A percentile compares a stretch with the other conserved stretches of the same genome.
These are phyloP conservation scores for Urocyon cinereoargenteus DNA, from an alignment of 2,797 vertebrate species.

Conservation along the genomic window DNA sequence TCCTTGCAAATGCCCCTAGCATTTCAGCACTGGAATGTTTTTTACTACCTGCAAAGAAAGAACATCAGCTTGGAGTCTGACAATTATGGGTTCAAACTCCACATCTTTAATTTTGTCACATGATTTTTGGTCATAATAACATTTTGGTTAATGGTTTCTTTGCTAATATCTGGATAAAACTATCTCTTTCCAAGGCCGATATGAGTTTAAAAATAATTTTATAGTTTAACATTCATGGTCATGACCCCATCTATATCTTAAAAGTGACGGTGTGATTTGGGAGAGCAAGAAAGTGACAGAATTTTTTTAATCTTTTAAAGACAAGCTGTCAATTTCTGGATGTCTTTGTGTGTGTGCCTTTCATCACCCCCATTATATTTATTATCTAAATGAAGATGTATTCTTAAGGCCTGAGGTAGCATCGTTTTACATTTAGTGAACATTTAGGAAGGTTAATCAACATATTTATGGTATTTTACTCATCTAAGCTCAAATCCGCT, in stretches of 20 bases:
- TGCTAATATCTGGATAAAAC: neutral
- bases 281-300: neutral
- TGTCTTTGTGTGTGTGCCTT: neutral
- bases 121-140: neutral
- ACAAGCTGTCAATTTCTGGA: neutral
- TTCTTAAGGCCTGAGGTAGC: neutral
- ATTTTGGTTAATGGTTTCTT: neutral
- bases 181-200: neutral
- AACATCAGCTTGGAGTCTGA: neutral
- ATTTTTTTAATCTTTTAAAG: neutral
- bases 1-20: slow-evolving; percentile 46
- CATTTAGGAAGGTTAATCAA: neutral
- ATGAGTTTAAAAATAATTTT: slow-evolving; percentile 17
- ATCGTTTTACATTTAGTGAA: neutral
- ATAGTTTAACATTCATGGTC: neutral
- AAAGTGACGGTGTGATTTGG: neutral
- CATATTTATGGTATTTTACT: neutral
- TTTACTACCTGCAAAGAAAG: neutral
- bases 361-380: neutral
- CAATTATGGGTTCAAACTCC: slow-evolving; percentile 33
- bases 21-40: neutral
- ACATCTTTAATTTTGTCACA: neutral
- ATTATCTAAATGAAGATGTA: neutral
- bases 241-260: neutral
- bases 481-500: neutral